Evolutionary conservation across 1,140 invertebrate genomes (phyloP).

Genomic region (Drosophila nikananu): DNA sequence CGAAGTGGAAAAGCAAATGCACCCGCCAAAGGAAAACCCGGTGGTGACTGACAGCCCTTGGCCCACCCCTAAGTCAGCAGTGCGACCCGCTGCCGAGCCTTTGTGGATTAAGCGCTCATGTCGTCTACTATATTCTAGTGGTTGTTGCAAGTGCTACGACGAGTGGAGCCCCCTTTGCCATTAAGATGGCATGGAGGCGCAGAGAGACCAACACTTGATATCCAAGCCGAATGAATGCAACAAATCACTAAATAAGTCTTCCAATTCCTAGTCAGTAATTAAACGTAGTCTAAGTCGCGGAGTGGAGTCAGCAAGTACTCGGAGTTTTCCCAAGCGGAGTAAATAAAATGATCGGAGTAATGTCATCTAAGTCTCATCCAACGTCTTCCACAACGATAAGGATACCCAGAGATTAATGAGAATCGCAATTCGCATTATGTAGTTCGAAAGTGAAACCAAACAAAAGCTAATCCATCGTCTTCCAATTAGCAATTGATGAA

Average conservation of each 20-base stretch:
- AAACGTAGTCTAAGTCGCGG: slow-evolving; percentile 54
- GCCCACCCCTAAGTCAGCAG: slow-evolving; percentile 34
- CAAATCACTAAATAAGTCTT: slow-evolving; percentile 85
- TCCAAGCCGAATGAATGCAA: slow-evolving; percentile 68
- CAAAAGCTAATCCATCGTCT: slow-evolving; percentile 65
- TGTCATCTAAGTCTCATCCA: slow-evolving; percentile 26
- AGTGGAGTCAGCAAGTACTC: slow-evolving; percentile 41
- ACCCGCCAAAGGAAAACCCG: slow-evolving; percentile 26
- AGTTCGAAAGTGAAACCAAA: slow-evolving; percentile 28
- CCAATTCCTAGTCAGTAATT: slow-evolving; percentile 72
- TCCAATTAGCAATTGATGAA: slow-evolving; percentile 52
- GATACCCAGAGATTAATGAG: slow-evolving; percentile 13
- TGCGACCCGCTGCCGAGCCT: slow-evolving; percentile 27
- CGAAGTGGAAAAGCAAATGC: slow-evolving; percentile 29
- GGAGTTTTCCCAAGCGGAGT: slow-evolving; percentile 47
- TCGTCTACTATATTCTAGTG: slow-evolving; percentile 56
- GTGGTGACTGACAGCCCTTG: slow-evolving; percentile 21
- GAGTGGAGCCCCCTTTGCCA: slow-evolving; percentile 40
- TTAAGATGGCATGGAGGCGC: slow-evolving; percentile 28
- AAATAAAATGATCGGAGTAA: slow-evolving; percentile 18
- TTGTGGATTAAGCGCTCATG: slow-evolving; percentile 53
- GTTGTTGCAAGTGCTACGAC: slow-evolving; percentile 54
- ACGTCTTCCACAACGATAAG: slow-evolving; percentile 61
- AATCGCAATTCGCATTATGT: slow-evolving; percentile 31
- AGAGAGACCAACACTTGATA: slow-evolving; percentile 31